Evolutionary conservation across 2,888 invertebrate species (phyloP), one percentile per base, ranked within the genome.

Genomic region (Aelia acuminata): DNA sequence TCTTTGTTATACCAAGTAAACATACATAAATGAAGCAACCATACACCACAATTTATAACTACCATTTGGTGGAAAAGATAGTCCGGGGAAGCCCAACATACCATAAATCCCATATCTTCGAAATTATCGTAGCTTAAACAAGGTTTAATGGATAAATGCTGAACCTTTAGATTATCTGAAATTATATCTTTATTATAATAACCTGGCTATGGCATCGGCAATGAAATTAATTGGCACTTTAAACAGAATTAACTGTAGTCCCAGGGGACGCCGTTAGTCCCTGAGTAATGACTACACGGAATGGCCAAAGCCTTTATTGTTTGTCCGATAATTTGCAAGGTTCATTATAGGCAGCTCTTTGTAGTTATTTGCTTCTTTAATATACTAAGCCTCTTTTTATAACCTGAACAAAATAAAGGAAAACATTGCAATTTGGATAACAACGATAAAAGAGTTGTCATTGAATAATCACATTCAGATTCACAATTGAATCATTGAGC

Each of bases 121-220:
- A 80, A 80, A 80, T 80, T 80, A 80, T 3, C 43, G 35, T 0
- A 20, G 43, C 80, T 80, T 43, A 80, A 43, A 80, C 43, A 39
- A 35, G 80, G 1, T n/a, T 43, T 47, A 47, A 47, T n/a, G 43
- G 80, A n/a, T 80, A 80, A 80, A 80, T 80, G 80, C 43, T 80
- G n/a, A 80, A 80, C 80, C 80, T 80, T 20, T n/a, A 43, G 22
- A 80, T 80, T 80, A 80, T 80, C 80, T 80, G 43, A 43, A 80
- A 80, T 80, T 39, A 80, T 80, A 43, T 80, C 43, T 47, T 80
- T 80, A 47, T 39, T 80, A 47, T 80, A 80, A 80, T 80, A 80
- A n/a, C 80, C 80, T n/a, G n/a, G 22, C 35, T 43, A n/a, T 57
- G 4, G 15, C 35, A 70, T 70, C 31, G 35, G 63, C 31, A 70